A percentile compares a stretch with the other conserved stretches of the same genome.
Evolutionary conservation across 2,113 vertebrate genomes (phyloP).

Genomic region (Tauraco erythrolophus): DNA sequence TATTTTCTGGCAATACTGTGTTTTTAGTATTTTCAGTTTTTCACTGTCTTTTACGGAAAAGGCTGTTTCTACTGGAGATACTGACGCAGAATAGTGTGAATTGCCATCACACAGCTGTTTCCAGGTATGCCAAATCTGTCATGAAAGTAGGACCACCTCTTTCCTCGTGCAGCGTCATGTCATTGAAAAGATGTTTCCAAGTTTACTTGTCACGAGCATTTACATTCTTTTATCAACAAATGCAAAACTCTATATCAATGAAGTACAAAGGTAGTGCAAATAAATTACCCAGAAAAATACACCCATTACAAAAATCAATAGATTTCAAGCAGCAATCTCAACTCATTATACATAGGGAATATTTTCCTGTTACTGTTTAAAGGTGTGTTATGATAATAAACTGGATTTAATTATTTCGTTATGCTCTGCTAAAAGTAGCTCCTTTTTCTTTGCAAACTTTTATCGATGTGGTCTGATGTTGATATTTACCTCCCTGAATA

Average conservation of each 20-base stretch:
- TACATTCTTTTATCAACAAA: not conserved
- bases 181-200: not conserved
- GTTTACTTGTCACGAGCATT: not conserved
- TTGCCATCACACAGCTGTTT: not conserved
- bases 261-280: not conserved
- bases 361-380: not conserved
- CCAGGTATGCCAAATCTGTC: not conserved
- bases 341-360: not conserved
- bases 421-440: not conserved
- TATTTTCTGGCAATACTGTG: not conserved
- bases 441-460: not conserved
- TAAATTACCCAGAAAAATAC: not conserved
- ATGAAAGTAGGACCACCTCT: not conserved
- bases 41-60: not conserved
- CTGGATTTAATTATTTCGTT: not conserved
- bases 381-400: not conserved
- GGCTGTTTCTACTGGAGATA: not conserved
- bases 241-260: not conserved
- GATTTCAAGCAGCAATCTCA: not conserved
- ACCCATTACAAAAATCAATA: not conserved
- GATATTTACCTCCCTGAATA: not conserved
- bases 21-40: too few species aligned
- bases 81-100: not conserved
- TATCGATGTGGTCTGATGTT: not conserved
- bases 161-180: not conserved